A percentile compares a stretch with the other conserved stretches of the same genome.
phyloP scores from a whole-genome alignment of 2,113 vertebrate genomes.

The Pyrgilauda ruficollis region DNA sequence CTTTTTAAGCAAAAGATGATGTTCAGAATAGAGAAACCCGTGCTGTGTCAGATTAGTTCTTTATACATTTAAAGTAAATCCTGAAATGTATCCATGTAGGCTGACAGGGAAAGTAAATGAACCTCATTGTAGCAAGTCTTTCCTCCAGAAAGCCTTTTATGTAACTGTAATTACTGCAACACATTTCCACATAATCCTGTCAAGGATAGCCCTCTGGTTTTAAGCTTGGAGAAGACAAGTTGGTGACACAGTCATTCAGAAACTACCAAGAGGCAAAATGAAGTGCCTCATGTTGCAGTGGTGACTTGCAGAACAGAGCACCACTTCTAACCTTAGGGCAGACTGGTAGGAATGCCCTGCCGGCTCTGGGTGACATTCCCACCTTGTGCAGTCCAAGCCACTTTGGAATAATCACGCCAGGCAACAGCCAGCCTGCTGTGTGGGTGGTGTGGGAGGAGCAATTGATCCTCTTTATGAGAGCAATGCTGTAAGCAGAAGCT shows the following conservation, averaged over 20 bases:
- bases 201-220: neutral
- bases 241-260: neutral
- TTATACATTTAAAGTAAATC: neutral
- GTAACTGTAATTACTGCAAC: conserved; percentile 12
- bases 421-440: neutral
- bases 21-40: neutral
- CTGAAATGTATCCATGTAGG: neutral
- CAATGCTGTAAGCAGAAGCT: neutral
- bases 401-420: neutral
- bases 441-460: neutral
- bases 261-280: neutral
- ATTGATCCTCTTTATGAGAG: conserved; percentile 48
- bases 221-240: neutral
- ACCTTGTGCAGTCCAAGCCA: neutral
- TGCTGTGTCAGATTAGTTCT: neutral
- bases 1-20: neutral
- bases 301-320: neutral
- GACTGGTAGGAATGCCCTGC: neutral
- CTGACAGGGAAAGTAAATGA: neutral
- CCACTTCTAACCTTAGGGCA: neutral
- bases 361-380: neutral
- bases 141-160: neutral
- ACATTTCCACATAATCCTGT: conserved; percentile 14
- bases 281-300: neutral
- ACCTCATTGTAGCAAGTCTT: neutral